Conservation (phyloP, 2,888 invertebrate species). For the Lochmaea crataegi region DNA sequence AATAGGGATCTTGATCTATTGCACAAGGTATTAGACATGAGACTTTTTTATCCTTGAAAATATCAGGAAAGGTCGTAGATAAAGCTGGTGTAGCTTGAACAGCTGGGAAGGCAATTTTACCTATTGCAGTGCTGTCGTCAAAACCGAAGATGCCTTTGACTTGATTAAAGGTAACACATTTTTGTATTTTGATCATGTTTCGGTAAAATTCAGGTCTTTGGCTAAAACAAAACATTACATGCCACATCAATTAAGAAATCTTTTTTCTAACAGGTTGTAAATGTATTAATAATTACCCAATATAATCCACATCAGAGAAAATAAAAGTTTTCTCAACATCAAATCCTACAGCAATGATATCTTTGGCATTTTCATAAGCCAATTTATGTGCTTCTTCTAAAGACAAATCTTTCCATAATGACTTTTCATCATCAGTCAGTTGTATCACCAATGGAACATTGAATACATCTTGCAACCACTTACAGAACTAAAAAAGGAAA, state of each 20-base stretch:
- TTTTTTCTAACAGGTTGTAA: not conserved
- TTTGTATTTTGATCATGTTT: constrained; percentile 92
- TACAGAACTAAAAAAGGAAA: constrained; percentile 73
- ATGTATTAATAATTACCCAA: constrained; percentile 75
- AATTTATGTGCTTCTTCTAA: constrained; percentile 88
- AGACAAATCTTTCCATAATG: constrained; percentile 94
- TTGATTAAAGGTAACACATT: constrained; percentile 96
- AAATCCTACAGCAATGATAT: constrained; percentile 98
- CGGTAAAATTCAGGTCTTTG: constrained; percentile 91
- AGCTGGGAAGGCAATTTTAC: constrained; percentile 96
- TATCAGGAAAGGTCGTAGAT: constrained; percentile 89
- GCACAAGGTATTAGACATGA: constrained; percentile 95
- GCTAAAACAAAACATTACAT: constrained; percentile 66
- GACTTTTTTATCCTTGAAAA: constrained; percentile 84
- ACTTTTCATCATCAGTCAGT: constrained; percentile 98
- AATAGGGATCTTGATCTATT: constrained; percentile 99
- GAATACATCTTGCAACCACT: constrained; percentile 97
- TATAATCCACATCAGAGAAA: constrained; percentile 93
- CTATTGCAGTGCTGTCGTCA: constrained; percentile 94
- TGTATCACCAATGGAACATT: constrained; percentile 96
- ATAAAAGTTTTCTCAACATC: constrained; percentile 95
- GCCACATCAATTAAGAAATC: not conserved
- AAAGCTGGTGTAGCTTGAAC: constrained; percentile 96
- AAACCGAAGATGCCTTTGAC: constrained; percentile 99
- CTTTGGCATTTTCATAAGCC: constrained; percentile 93